Evolutionary conservation across 1,140 invertebrate genomes (phyloP), one percentile per base, ranked within the genome.

Genomic region (Zaprionus ornatus): DNA sequence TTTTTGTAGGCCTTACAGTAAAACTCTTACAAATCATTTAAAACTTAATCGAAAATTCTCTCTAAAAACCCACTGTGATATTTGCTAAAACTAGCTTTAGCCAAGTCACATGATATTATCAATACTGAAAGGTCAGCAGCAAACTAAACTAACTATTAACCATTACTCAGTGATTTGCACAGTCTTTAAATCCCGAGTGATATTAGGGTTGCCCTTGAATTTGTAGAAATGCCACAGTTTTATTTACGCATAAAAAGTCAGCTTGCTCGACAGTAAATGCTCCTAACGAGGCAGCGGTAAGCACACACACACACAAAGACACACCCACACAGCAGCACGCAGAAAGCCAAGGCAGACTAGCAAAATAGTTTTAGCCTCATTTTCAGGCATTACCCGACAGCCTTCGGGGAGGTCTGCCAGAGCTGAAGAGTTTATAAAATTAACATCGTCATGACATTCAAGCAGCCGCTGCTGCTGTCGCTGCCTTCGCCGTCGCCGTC

Each of bases 381-480:
- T 66, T 54, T 5, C 52, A 37, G 27, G 52, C 52, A 72, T 57
- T 55, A 50, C 37, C 2, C 45, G 4, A 23, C 32, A 60, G 40
- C 50, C 45, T 61, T 74, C 45, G 25, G 4, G 21, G 42, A 59
- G 48, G 27, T 72, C 37, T 57, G 50, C 74, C 71, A 76, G 71
- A 84, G 67, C 61, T 88, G 76, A 77, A 90, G 86, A 90, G 85
- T 90, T 90, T 90, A 90, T 90, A 85, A 90, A 90, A 90, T 90
- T 90, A 90, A 88, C 85, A 84, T 90, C 86, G 79, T 88, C 85
- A 90, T 85, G 81, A 79, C 79, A 79, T 85, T 77, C 70, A 71
- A 71, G 77, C 68, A 74, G 70, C 66, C 52, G 48, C 32, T 29
- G 55, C 17, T 45, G n/a, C 40, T 40, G 37, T 15, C 5, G 27